Evolutionary conservation across 2,797 vertebrate genomes (phyloP).

Genomic region (Heteromormyrus szaboi): DNA sequence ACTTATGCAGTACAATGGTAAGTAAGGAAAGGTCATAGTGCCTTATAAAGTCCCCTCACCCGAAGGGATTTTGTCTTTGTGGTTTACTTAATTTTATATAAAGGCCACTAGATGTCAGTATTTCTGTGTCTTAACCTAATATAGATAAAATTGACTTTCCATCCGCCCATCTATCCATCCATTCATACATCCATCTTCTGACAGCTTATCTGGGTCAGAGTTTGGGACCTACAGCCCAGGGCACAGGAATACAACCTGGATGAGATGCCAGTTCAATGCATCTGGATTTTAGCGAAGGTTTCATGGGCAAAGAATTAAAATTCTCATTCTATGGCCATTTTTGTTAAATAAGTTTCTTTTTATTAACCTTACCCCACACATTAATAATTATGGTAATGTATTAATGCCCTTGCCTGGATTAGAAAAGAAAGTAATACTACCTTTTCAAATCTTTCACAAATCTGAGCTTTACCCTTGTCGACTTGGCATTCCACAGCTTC

Average conservation of each 20-base stretch:
- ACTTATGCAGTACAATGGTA: neutral
- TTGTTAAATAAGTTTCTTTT: neutral
- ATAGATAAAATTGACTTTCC: neutral
- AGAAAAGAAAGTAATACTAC: neutral
- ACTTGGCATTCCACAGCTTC: neutral
- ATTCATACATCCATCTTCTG: neutral
- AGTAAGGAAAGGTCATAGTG: neutral
- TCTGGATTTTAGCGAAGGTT: neutral
- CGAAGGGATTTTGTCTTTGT: neutral
- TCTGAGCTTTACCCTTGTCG: neutral
- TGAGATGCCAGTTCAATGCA: neutral
- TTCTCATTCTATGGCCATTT: neutral
- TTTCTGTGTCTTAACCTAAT: neutral
- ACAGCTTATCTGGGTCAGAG: neutral
- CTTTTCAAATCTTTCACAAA: neutral
- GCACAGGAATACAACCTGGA: neutral
- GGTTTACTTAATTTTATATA: neutral
- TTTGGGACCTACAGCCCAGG: neutral
- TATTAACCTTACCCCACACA: neutral
- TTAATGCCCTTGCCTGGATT: neutral
- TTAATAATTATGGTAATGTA: neutral
- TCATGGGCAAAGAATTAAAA: neutral
- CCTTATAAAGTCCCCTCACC: neutral
- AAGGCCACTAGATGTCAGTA: slow-evolving; percentile 45
- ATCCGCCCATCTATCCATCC: neutral